These are phyloP conservation scores for Plotosus lineatus DNA, from an alignment of 2,113 vertebrate species.

Conservation along the genomic window DNA sequence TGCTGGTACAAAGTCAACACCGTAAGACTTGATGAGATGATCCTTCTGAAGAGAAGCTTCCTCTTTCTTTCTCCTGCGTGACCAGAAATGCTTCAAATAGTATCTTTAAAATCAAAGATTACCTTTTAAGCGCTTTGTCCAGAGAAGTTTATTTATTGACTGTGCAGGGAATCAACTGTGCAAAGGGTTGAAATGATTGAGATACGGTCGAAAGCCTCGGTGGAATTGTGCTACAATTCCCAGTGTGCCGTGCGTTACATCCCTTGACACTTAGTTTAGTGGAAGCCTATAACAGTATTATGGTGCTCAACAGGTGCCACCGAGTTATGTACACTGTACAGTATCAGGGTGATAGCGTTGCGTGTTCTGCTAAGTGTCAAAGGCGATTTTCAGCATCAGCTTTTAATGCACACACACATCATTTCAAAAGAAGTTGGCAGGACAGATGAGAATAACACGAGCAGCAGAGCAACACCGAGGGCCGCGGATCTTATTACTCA, in stretches of 20 bases:
- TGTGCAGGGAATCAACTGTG: conserved; percentile 25
- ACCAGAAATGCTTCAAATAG: not conserved
- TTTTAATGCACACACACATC: conserved; percentile 36
- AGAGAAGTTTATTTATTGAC: conserved; percentile 29
- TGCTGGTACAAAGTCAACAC: not conserved
- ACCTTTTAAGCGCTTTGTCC: conserved; percentile 14
- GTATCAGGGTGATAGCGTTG: conserved; percentile 8
- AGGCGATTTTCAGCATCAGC: conserved; percentile 25
- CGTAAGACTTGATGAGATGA: not conserved
- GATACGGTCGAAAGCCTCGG: conserved; percentile 14
- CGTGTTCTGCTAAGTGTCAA: conserved; percentile 26
- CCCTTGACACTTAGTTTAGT: conserved; percentile 36
- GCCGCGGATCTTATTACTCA: conserved; percentile 35
- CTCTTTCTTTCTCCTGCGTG: not conserved
- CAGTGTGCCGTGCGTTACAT: conserved; percentile 28
- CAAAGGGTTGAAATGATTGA: conserved; percentile 22
- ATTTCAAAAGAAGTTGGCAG: conserved; percentile 36
- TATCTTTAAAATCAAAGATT: conserved; percentile 22
- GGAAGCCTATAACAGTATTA: conserved; percentile 37
- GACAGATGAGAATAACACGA: conserved; percentile 14
- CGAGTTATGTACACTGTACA: conserved; percentile 12
- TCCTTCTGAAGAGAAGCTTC: not conserved
- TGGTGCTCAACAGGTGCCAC: conserved; percentile 42
- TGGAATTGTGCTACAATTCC: conserved; percentile 32
- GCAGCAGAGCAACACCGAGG: not conserved